phyloP scores from a whole-genome alignment of 1,140 invertebrate genomes.

The Philaenus spumarius region DNA sequence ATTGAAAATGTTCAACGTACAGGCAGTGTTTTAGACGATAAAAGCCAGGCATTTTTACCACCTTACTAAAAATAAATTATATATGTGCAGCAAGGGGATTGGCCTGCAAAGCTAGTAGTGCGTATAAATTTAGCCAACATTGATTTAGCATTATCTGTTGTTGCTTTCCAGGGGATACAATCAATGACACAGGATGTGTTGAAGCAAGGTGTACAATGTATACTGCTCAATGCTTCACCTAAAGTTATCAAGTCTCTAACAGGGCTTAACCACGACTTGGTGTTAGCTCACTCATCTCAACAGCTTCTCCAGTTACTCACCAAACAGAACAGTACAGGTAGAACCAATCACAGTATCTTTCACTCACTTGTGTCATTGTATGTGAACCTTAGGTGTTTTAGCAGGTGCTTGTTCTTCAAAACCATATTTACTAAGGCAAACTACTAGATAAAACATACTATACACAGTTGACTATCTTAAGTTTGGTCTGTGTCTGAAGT shows the following conservation, averaged over 20 bases:
- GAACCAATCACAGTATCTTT: too few relatives aligned
- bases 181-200: conserved; percentile 7
- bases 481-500: too few relatives aligned
- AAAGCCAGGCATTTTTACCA: neutral
- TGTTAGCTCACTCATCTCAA: neutral
- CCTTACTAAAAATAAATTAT: neutral
- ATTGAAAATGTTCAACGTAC: neutral
- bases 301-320: conserved; percentile 1
- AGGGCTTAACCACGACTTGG: neutral
- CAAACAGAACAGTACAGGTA: neutral
- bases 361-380: too few relatives aligned
- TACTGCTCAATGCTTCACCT: conserved; percentile 4
- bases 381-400: too few relatives aligned
- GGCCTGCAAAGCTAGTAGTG: neutral
- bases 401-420: too few relatives aligned
- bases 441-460: too few relatives aligned
- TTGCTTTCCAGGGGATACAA: conserved; percentile 10
- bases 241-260: conserved; percentile 7
- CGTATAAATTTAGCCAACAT: neutral
- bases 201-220: conserved; percentile 6
- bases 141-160: too few relatives aligned
- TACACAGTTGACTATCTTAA: too few relatives aligned
- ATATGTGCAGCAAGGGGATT: neutral
- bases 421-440: too few relatives aligned
- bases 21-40: neutral